Evolutionary conservation across 2,113 vertebrate species (phyloP).

Genomic region (Tretioscincus oriximinensis): DNA sequence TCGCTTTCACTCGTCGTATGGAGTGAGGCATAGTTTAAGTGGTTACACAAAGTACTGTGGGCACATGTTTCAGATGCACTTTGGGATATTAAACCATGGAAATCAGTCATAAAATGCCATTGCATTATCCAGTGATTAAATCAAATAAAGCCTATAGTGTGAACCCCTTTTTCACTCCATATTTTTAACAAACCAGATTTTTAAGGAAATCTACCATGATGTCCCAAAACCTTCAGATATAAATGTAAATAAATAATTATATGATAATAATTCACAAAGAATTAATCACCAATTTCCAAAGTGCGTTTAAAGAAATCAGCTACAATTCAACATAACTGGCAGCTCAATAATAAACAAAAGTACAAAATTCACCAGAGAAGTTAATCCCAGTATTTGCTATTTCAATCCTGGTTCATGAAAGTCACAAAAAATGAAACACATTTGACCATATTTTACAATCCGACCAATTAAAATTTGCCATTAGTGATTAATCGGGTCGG

Average conservation of each 20-base stretch:
- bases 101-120: background rate
- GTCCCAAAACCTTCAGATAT: too few species aligned
- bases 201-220: background rate
- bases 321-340: background rate
- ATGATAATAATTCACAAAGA: background rate
- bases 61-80: background rate
- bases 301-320: background rate
- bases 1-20: background rate
- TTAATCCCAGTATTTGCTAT: background rate
- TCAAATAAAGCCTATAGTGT: background rate
- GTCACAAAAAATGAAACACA: background rate
- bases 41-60: too few species aligned
- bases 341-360: background rate
- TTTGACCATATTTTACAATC: background rate
- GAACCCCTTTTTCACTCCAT: background rate
- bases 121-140: background rate
- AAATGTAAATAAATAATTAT: too few species aligned
- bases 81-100: background rate
- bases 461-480: slow-evolving; percentile 11
- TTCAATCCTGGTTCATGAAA: background rate
- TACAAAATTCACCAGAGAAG: background rate
- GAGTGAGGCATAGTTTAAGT: background rate
- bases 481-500: background rate
- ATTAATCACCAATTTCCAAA: background rate
- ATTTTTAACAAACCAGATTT: background rate